These are phyloP conservation scores for Ormyrus rosae DNA, from an alignment of 2,888 invertebrate species.

Conservation along the genomic window DNA sequence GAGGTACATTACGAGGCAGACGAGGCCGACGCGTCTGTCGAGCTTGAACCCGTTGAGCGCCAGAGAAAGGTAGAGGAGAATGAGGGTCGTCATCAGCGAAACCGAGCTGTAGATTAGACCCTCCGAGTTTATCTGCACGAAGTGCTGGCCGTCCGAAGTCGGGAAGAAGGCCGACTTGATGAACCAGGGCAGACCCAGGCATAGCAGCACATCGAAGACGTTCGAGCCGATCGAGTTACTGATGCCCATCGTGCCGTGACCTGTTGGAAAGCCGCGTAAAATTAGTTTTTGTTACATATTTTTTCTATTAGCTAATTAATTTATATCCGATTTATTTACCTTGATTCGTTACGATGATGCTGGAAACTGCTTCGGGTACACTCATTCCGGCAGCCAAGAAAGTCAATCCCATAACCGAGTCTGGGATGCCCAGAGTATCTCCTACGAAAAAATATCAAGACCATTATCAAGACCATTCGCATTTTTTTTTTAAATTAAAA, in stretches of 20 bases:
- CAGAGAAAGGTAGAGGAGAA: conserved; percentile 83
- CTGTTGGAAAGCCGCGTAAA: conserved; percentile 71
- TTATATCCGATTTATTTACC: conserved; percentile 74
- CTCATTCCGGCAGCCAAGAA: conserved; percentile 91
- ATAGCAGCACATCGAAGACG: conserved; percentile 87
- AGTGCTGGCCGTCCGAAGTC: conserved; percentile 78
- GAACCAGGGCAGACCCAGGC: conserved; percentile 88
- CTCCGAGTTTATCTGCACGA: conserved; percentile 84
- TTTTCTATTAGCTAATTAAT: not conserved
- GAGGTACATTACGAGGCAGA: conserved; percentile 82
- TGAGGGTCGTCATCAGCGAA: conserved; percentile 84
- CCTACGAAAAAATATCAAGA: conserved; percentile 75
- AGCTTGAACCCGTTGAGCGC: conserved; percentile 82
- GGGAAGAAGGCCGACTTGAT: conserved; percentile 83
- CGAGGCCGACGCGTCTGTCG: conserved; percentile 83
- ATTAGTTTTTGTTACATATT: not conserved
- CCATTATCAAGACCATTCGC: not conserved
- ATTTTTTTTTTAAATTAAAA: conserved; percentile 2
- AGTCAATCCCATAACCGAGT: conserved; percentile 90
- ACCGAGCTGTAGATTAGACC: conserved; percentile 87
- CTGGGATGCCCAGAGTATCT: conserved; percentile 87
- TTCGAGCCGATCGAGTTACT: conserved; percentile 90
- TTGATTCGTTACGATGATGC: conserved; percentile 88
- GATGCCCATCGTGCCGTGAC: conserved; percentile 86
- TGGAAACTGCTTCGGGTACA: conserved; percentile 91